Percentiles rank a stretch among this genome's conserved stretches.
These are phyloP conservation scores for Calliopum simillimum DNA, from an alignment of 2,888 invertebrate species.

Conservation along the genomic window DNA sequence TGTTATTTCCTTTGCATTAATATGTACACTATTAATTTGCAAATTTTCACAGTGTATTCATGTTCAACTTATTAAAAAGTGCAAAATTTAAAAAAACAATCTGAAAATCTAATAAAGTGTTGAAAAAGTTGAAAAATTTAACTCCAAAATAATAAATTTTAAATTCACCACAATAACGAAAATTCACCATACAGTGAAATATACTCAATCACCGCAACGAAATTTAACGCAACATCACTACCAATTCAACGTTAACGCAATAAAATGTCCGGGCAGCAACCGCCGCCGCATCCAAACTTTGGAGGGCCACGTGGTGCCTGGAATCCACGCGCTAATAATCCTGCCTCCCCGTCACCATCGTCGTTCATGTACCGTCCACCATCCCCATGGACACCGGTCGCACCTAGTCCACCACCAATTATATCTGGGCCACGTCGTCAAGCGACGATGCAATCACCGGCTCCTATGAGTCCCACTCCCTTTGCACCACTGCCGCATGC, in stretches of 20 bases:
- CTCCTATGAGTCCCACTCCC: conserved; percentile 55
- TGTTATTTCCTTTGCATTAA: no score
- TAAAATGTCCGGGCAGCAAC: conserved; percentile 65
- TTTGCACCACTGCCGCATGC: conserved; percentile 56
- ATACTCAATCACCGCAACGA: background rate
- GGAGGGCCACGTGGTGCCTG: conserved; percentile 64
- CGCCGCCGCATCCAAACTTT: conserved; percentile 59
- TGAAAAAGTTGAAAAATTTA: background rate
- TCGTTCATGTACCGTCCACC: conserved; percentile 78
- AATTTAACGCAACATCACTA: background rate
- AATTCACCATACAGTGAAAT: background rate
- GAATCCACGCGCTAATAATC: conserved; percentile 62
- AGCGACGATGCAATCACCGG: conserved; percentile 63
- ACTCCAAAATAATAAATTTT: background rate
- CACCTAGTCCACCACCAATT: conserved; percentile 79
- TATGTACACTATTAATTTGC: no score
- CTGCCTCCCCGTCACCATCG: conserved; percentile 69
- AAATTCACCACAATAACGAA: background rate
- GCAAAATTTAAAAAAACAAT: conserved; percentile 9
- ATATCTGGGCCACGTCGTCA: conserved; percentile 73
- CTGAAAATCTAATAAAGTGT: background rate
- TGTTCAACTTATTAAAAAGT: conserved; percentile 10
- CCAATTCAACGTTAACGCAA: background rate
- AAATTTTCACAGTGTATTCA: conserved; percentile 27
- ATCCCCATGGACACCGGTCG: conserved; percentile 74